A percentile compares a stretch with the other conserved stretches of the same genome.
phyloP scores from a whole-genome alignment of 2,888 invertebrate species.

The Serrognathus titanus region DNA sequence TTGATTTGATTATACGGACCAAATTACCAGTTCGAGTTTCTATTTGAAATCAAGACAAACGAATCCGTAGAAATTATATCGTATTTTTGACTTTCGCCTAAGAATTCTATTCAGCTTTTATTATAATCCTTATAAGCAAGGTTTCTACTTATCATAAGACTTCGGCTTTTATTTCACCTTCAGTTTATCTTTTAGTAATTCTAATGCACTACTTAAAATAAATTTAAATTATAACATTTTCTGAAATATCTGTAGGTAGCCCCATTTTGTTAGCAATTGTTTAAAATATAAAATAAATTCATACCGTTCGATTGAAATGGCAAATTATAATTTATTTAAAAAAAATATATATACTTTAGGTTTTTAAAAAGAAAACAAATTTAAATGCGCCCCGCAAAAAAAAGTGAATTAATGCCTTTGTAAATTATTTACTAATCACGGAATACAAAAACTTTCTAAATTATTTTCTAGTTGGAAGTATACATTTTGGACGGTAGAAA shows the following conservation, averaged over 20 bases:
- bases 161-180: not conserved
- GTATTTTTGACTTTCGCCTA: not conserved
- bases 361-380: too few relatives aligned
- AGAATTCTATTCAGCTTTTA: not conserved
- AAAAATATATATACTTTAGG: too few relatives aligned
- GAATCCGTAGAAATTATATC: not conserved
- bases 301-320: too few relatives aligned
- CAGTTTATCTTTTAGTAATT: not conserved
- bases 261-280: too few relatives aligned
- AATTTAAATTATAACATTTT: too few relatives aligned
- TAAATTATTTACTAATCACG: not conserved
- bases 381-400: too few relatives aligned
- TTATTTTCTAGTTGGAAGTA: conserved; percentile 14
- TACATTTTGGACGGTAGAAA: conserved; percentile 17
- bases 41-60: not conserved
- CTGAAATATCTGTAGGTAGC: too few relatives aligned
- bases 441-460: conserved; percentile 6
- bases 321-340: too few relatives aligned
- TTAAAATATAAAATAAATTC: too few relatives aligned
- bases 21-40: too few relatives aligned
- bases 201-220: too few relatives aligned
- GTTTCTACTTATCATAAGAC: not conserved
- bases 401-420: not conserved
- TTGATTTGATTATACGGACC: too few relatives aligned
- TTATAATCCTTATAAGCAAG: not conserved